These are phyloP conservation scores for Thumatha senex DNA, from an alignment of 2,888 invertebrate genomes.

Conservation along the genomic window DNA sequence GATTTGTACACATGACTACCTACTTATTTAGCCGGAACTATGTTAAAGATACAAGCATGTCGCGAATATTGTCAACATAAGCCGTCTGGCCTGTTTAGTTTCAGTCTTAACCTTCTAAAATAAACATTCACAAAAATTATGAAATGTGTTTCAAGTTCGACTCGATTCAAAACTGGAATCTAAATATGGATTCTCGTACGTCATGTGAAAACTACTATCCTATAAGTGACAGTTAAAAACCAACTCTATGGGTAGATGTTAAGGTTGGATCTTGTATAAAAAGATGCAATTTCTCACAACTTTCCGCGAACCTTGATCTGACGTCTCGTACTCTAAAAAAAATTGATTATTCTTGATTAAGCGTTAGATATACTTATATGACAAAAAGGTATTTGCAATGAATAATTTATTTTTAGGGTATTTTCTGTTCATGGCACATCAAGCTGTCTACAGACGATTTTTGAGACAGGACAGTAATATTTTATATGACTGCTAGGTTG, in stretches of 20 bases:
- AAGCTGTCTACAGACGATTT: too few relatives aligned
- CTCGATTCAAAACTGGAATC: conserved; percentile 21
- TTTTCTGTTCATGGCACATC: too few relatives aligned
- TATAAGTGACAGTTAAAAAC: not conserved
- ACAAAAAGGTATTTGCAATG: too few relatives aligned
- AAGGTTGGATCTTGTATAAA: conserved; percentile 1
- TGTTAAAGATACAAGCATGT: too few relatives aligned
- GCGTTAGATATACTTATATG: not conserved
- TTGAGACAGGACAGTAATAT: too few relatives aligned
- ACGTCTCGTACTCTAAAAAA: not conserved
- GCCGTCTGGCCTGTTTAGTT: too few relatives aligned
- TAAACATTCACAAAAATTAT: conserved; percentile 20
- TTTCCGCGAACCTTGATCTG: conserved; percentile 9
- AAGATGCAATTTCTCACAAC: conserved; percentile 4
- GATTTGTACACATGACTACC: too few relatives aligned
- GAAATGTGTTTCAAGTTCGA: conserved; percentile 36
- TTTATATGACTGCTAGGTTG: too few relatives aligned
- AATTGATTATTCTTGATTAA: not conserved
- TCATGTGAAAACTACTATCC: conserved; percentile 21
- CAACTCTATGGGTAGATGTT: accelerated
- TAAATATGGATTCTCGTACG: conserved; percentile 25
- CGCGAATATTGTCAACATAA: too few relatives aligned
- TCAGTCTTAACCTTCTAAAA: too few relatives aligned
- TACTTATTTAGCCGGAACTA: too few relatives aligned
- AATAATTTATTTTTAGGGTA: not conserved